Evolutionary conservation across 2,113 vertebrate genomes (phyloP).

Genomic region (Xenopus laevis): DNA sequence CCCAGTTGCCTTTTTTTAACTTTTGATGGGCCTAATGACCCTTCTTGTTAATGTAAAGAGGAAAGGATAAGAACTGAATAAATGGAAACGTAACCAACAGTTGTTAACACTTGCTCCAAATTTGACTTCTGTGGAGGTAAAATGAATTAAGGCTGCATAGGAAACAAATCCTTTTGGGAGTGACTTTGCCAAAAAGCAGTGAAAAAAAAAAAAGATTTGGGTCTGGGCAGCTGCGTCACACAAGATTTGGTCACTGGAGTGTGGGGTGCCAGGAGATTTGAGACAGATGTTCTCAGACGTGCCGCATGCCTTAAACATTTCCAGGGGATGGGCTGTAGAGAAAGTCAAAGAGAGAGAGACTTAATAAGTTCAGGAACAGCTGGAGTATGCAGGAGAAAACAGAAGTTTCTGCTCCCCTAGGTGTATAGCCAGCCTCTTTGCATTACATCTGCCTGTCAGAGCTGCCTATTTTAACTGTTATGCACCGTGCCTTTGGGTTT

Average conservation of each 20-base stretch:
- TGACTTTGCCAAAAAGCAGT: slow-evolving; percentile 56
- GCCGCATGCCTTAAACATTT: slow-evolving; percentile 79
- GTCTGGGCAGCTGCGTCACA: slow-evolving; percentile 69
- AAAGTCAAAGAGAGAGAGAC: slow-evolving; percentile 47
- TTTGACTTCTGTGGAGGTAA: slow-evolving; percentile 49
- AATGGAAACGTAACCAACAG: too few relatives aligned
- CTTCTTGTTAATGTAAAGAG: too few relatives aligned
- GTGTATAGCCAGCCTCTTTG: slow-evolving; percentile 65
- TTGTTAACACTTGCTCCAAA: not conserved
- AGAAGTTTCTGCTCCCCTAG: slow-evolving; percentile 64
- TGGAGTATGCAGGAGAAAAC: slow-evolving; percentile 65
- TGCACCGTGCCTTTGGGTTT: slow-evolving; percentile 59
- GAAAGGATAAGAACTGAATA: too few relatives aligned
- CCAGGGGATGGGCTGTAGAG: slow-evolving; percentile 72
- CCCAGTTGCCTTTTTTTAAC: not conserved
- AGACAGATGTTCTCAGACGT: slow-evolving; percentile 80
- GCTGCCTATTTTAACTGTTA: slow-evolving; percentile 69
- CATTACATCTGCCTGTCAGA: slow-evolving; percentile 67
- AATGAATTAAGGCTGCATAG: slow-evolving; percentile 55
- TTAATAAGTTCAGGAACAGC: slow-evolving; percentile 69
- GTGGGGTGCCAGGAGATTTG: slow-evolving; percentile 72
- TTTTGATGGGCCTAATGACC: too few relatives aligned
- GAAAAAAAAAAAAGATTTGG: slow-evolving; percentile 53
- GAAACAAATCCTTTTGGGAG: slow-evolving; percentile 55
- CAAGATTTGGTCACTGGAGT: slow-evolving; percentile 69